Evolutionary conservation across 2,888 invertebrate species (phyloP).

Genomic region (Onthophagus sagittarius): DNA sequence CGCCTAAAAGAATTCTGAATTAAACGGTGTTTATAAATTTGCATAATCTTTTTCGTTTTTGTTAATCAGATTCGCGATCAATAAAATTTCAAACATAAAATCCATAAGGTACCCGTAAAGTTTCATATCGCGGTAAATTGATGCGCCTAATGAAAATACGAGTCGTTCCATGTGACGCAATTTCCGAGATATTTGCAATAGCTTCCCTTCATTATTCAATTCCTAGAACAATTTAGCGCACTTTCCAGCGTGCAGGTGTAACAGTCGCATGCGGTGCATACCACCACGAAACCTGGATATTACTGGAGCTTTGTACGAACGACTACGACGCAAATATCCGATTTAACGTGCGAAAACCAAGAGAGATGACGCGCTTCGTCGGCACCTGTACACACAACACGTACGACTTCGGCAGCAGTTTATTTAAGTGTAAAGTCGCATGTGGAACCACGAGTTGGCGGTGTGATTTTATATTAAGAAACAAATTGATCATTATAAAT

Average conservation of each 20-base stretch:
- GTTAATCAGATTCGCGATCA: too few relatives aligned
- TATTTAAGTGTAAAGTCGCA: neutral
- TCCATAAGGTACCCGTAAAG: too few relatives aligned
- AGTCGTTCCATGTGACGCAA: neutral
- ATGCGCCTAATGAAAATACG: too few relatives aligned
- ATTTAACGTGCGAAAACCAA: neutral
- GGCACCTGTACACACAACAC: neutral
- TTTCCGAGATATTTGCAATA: neutral
- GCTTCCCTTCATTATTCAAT: neutral
- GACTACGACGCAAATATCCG: neutral
- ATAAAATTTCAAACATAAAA: too few relatives aligned
- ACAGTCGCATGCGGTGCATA: neutral
- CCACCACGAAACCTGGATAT: neutral
- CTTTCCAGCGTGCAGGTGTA: neutral
- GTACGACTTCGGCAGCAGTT: neutral
- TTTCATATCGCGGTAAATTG: too few relatives aligned
- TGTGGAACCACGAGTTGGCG: neutral
- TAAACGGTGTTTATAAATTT: too few relatives aligned
- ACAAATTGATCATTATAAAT: neutral
- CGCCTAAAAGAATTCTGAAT: too few relatives aligned
- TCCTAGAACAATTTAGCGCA: neutral
- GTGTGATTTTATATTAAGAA: too few relatives aligned
- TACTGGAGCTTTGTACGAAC: neutral
- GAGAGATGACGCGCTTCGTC: neutral
- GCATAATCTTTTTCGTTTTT: too few relatives aligned